These are phyloP conservation scores for Aelia acuminata DNA, from an alignment of 2,888 invertebrate genomes.

Conservation along the genomic window DNA sequence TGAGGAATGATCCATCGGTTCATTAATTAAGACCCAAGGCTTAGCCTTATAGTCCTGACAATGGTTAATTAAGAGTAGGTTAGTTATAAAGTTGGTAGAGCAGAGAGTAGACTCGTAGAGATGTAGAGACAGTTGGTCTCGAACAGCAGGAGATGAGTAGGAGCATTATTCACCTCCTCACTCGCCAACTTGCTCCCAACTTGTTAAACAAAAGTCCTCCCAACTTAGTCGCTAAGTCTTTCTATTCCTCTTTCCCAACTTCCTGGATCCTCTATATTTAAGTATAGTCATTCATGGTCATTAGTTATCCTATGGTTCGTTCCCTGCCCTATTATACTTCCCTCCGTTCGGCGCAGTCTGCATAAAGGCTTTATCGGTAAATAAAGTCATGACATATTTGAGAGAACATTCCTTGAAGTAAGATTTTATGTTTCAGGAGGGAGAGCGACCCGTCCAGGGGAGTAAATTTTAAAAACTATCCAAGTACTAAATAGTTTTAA, in stretches of 20 bases:
- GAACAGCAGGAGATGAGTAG: neutral
- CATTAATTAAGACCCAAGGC: too few relatives aligned
- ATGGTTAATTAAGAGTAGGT: slow-evolving; percentile 17
- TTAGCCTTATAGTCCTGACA: too few relatives aligned
- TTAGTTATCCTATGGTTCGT: neutral
- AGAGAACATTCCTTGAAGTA: neutral
- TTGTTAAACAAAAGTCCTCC: slow-evolving; percentile 34
- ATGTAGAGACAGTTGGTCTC: neutral
- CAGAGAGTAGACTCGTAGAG: neutral
- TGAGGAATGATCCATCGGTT: too few relatives aligned
- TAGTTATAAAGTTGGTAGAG: neutral
- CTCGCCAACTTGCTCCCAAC: neutral
- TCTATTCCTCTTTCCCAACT: slow-evolving; percentile 37
- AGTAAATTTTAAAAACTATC: too few relatives aligned
- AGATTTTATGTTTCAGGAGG: neutral
- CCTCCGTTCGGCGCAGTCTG: neutral
- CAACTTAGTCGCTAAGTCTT: slow-evolving; percentile 29
- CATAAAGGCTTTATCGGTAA: neutral
- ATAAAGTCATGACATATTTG: neutral
- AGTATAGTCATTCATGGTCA: slow-evolving; percentile 30
- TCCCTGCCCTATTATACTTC: neutral
- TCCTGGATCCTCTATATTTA: slow-evolving; percentile 8
- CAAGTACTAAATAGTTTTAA: too few relatives aligned
- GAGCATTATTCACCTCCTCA: slow-evolving; percentile 15
- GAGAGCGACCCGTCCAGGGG: too few relatives aligned